Evolutionary conservation across 2,113 vertebrate genomes (phyloP), one percentile per base, ranked within the genome.

Genomic region (Ochotona princeps): DNA sequence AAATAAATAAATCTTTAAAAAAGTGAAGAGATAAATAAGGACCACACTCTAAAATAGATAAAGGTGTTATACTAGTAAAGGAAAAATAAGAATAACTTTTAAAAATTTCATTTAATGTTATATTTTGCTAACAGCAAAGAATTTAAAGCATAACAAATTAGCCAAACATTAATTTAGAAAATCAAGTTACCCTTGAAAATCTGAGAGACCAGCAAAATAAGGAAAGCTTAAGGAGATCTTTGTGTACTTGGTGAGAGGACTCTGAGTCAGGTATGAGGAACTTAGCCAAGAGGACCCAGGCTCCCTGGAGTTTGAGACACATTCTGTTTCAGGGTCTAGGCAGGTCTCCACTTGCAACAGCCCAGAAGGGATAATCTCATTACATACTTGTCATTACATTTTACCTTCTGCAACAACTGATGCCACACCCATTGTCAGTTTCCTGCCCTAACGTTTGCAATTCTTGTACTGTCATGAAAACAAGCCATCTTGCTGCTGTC

Each of bases 21-120:
- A n/a, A n/a, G n/a, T n/a, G n/a, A n/a, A n/a, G n/a, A 94, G n/a
- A 7, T 60, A 76, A 84, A 90, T 32, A 93, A 95, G 90, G 57
- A 87, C 23, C 25, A 76, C 32, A 90, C 7, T 57, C 49, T 14
- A 66, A 83, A 75, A 81, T 80, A 79, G 76, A 91, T 69, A 44
- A 44, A 69, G 1, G 82, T 93, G 23, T 26, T 51, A 6, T 70
- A 84, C 32, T 83, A 61, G 20, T 47, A 7, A 14, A 51, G 30
- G 25, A 32, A 84, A 86, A 73, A 86, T 10, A 65, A 84, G 32
- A 26, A 65, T 73, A 30, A 76, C 30, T 75, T 83, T 18, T 7
- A 21, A 66, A 85, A 5, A 49, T 87, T 60, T 15, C 13, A 30
- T 78, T 86, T 49, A 32, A 78, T 26, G 2, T 44, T 81, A 17